Base-by-base conservation (phyloP, 2,888 invertebrate species). In the Drosophila gaucha region DNA sequence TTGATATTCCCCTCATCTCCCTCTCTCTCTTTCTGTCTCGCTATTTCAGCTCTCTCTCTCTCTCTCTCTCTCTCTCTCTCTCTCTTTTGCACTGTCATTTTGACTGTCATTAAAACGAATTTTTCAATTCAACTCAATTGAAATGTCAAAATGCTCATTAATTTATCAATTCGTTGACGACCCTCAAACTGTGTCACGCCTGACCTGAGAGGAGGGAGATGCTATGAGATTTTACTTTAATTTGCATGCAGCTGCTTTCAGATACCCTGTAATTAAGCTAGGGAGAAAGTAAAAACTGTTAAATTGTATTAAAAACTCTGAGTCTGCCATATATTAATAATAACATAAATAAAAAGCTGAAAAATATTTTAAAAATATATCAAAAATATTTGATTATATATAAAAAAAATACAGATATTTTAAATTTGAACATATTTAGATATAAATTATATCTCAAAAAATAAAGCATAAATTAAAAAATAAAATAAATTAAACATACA, bases 91-190 rank as follows among this genome's bases (percentile, higher is more conserved):
- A 22, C 44, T 12, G 58, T 35, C 58, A 47, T 46, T 35, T 57
- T 16, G 54, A 39, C 64, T 75, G 73, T 73, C 80, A 80, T 68
- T 78, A 56, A 78, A 75, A 72, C 50, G 69, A 69, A 79, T 73
- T 67, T 73, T 56, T 67, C 67, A 75, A 71, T 80, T 80, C 62
- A 73, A 78, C 67, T 78, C 78, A 78, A 78, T 80, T 80, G 74
- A 74, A 74, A 75, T 84, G 72, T 75, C 75, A 67, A 68, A 78
- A 75, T 73, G 69, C 80, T 80, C 87, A 78, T 78, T 84, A 83
- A 84, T 86, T 73, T 75, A 82, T 82, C 71, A 74, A 84, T 71
- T 80, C 64, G 31, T 35, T 57, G 73, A 43, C 30, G 41, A 38
- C 46, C 57, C 52, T 30, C 18, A n/a, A 44, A 10, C 22, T 33